phyloP scores from a whole-genome alignment of 2,888 invertebrate species.

The Cataglyphis cursor region DNA sequence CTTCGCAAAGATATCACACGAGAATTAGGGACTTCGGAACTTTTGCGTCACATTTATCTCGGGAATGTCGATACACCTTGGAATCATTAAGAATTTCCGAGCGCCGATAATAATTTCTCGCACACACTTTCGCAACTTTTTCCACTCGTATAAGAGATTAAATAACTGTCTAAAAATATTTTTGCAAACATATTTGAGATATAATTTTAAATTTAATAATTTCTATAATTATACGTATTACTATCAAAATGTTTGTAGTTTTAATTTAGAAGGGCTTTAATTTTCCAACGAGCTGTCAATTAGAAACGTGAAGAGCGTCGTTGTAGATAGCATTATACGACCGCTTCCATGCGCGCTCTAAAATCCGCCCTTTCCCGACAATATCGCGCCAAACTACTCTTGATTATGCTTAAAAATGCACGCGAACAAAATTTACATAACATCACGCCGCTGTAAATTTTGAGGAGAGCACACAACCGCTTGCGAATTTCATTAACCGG shows the following conservation, averaged over 20 bases:
- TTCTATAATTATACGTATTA: not conserved
- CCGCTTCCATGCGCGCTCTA: not conserved
- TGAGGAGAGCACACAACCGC: constrained; percentile 42
- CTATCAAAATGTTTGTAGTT: not conserved
- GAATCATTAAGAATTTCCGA: constrained; percentile 30
- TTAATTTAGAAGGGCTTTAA: not conserved
- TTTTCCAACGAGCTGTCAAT: constrained; percentile 1
- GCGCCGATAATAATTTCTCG: not conserved
- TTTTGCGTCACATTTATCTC: constrained; percentile 48
- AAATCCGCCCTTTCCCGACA: constrained; percentile 7
- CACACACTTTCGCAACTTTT: not conserved
- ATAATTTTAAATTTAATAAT: not conserved
- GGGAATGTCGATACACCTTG: constrained; percentile 37
- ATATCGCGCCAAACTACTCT: constrained; percentile 46
- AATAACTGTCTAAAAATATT: not conserved
- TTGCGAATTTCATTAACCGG: constrained; percentile 77
- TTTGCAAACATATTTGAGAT: not conserved
- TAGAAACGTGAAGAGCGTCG: not conserved
- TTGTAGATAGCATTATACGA: not conserved
- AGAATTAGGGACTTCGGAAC: constrained; percentile 45
- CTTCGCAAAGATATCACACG: constrained; percentile 34
- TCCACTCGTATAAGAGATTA: not conserved
- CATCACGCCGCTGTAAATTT: constrained; percentile 69
- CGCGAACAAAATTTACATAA: constrained; percentile 77
- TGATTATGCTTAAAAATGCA: constrained; percentile 63